Conservation (phyloP, 2,797 vertebrate species). For the Linurgus olivaceus region DNA sequence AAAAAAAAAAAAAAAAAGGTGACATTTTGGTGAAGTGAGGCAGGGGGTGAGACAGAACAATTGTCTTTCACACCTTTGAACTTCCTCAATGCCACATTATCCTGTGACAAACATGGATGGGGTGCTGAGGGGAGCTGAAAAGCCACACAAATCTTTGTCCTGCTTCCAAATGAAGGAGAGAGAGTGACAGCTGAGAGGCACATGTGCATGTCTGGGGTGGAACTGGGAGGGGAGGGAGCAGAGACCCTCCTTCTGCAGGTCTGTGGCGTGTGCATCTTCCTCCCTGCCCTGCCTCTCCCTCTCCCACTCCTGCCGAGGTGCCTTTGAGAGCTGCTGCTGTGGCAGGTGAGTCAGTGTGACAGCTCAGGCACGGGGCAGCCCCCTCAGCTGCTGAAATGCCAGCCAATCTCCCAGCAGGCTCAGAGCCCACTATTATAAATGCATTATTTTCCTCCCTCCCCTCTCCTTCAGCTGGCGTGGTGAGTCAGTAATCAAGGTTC, state of each 20-base stretch:
- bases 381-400: conserved; percentile 71
- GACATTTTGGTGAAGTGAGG: neutral
- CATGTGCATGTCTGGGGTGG: neutral
- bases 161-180: neutral
- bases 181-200: accelerated
- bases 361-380: conserved; percentile 60
- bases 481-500: conserved; percentile 63
- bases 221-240: neutral
- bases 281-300: neutral
- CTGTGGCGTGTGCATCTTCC: neutral
- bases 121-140: neutral
- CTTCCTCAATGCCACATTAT: accelerated
- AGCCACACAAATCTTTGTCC: neutral
- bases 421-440: conserved; percentile 43
- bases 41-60: neutral
- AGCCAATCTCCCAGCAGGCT: conserved; percentile 55
- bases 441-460: neutral
- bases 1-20: neutral
- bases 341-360: conserved; percentile 71
- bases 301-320: neutral
- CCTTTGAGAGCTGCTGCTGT: conserved; percentile 12
- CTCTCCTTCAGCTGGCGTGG: neutral
- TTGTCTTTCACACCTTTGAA: neutral
- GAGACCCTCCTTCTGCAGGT: neutral
- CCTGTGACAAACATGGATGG: accelerated